Evolutionary conservation across 2,113 vertebrate species (phyloP).

Genomic region (Herpetotheres cachinnans): DNA sequence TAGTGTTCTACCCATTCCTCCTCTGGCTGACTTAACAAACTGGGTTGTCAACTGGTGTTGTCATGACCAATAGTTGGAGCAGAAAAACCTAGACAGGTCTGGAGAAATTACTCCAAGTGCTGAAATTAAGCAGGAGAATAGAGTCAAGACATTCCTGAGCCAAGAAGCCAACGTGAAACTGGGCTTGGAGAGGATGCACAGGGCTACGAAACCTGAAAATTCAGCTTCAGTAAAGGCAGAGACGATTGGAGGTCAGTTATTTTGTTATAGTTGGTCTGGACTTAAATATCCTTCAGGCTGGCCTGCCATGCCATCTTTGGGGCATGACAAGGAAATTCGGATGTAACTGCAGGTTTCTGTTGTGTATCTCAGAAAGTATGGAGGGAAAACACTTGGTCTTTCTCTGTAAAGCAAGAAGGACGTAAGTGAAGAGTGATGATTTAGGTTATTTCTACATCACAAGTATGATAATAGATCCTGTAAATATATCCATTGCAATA

Average conservation of each 20-base stretch:
- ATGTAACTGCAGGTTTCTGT: not conserved
- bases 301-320: not conserved
- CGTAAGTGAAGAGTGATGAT: not conserved
- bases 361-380: not conserved
- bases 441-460: not conserved
- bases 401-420: not conserved
- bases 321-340: not conserved
- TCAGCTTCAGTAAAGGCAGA: not conserved
- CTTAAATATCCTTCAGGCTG: not conserved
- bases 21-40: not conserved
- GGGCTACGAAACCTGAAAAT: not conserved
- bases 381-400: not conserved
- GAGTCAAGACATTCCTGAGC: not conserved
- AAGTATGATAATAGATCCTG: not conserved
- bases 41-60: accelerated
- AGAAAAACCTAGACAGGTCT: not conserved
- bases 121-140: not conserved
- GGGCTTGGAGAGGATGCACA: not conserved
- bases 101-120: not conserved
- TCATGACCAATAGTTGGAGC: not conserved
- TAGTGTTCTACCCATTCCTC: not conserved
- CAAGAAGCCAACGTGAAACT: not conserved
- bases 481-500: not conserved
- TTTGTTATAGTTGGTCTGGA: not conserved
- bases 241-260: not conserved